Evolutionary conservation across 1,140 invertebrate species (phyloP), one percentile per base, ranked within the genome.

Genomic region (Drosophila equinoxialis): DNA sequence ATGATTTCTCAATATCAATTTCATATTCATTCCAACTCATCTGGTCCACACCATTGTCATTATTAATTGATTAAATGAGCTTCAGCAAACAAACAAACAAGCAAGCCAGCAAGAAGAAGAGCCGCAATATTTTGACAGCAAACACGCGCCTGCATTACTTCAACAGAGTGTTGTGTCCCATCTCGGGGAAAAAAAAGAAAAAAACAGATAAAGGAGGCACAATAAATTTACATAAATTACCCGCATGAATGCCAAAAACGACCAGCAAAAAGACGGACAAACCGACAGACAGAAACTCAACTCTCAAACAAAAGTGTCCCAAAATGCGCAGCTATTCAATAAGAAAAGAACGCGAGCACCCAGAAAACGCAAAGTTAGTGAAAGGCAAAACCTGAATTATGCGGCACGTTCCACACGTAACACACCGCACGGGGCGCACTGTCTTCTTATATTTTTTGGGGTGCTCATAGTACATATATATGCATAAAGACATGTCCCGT

Each of bases 171-270:
- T 39, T 39, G 37, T 39, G 37, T 39, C 37, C 33, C 14, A 17
- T 14, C 55, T 14, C 33, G 54, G 61, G 70, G 45, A 33, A 64
- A 65, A 48, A 48, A 5, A 39, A 58, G n/a, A 3, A 70, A 77
- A 60, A 62, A 55, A 65, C 79, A 73, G 80, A 89, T 84, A 84
- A 89, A 75, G 77, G 80, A 75, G 77, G 80, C 76, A 73, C 74
- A 89, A 90, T 90, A 87, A 87, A 89, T 87, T 87, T 89, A 77
- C 84, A 89, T 87, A 87, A 87, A 87, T 87, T 87, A 84, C 81
- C 80, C 85, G 84, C 81, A 84, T 89, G 85, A 81, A 84, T 90
- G 77, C 85, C 74, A 89, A 80, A 59, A 54, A 71, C 6, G 17
- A 26, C 55, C 35, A 37, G 35, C 35, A 26, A 26, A 4, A 3